Evolutionary conservation across 2,113 vertebrate species (phyloP).

Genomic region (Sebastes schlegelii): DNA sequence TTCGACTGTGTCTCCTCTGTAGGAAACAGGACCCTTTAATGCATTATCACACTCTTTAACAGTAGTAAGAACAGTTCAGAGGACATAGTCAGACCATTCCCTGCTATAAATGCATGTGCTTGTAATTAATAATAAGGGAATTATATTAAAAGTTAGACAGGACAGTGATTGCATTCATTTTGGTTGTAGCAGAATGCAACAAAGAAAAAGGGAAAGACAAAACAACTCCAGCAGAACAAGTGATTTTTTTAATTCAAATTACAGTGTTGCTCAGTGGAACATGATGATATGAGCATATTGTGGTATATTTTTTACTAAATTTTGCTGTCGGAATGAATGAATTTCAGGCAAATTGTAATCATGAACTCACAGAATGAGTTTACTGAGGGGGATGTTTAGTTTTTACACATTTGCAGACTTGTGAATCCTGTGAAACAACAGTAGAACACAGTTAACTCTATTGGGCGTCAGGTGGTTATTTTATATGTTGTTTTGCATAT

Average conservation of each 20-base stretch:
- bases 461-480: background rate
- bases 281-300: background rate
- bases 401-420: background rate
- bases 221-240: background rate
- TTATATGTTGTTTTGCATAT: background rate
- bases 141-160: background rate
- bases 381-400: background rate
- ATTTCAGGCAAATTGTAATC: background rate
- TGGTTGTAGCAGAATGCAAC: background rate
- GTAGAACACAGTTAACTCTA: background rate
- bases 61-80: background rate
- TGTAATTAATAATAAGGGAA: background rate
- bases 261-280: too few relatives aligned
- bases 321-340: background rate
- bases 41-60: background rate
- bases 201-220: too few relatives aligned
- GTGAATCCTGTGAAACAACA: background rate
- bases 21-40: slow-evolving; percentile 2
- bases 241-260: background rate
- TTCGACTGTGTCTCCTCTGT: slow-evolving; percentile 15
- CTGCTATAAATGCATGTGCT: background rate
- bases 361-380: background rate
- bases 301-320: background rate
- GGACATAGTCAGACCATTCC: background rate
- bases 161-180: background rate